phyloP scores from a whole-genome alignment of 2,888 invertebrate species.

The Ellobium chinense region DNA sequence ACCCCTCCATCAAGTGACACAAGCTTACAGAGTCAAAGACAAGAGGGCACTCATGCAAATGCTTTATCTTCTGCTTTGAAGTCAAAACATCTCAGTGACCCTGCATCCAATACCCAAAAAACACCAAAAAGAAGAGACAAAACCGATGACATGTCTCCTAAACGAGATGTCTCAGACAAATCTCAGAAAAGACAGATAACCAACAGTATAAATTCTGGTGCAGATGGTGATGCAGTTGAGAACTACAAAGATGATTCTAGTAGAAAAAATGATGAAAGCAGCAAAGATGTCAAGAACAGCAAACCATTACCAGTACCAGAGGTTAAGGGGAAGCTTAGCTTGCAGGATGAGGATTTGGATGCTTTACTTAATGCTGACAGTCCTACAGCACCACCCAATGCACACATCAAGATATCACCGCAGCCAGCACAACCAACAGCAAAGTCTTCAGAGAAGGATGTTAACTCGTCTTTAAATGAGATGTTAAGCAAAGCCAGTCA shows the following conservation, averaged over 20 bases:
- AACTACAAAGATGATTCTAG: too few relatives aligned
- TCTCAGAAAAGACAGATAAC: too few relatives aligned
- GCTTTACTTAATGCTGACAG: conserved; percentile 19
- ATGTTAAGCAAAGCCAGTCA: neutral
- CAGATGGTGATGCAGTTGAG: too few relatives aligned
- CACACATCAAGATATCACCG: neutral
- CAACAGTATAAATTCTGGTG: too few relatives aligned
- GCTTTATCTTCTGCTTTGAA: neutral
- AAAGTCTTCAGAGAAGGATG: too few relatives aligned
- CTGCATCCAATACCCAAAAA: too few relatives aligned
- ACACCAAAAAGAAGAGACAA: too few relatives aligned
- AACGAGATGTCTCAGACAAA: neutral
- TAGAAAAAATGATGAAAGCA: too few relatives aligned
- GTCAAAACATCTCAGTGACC: neutral
- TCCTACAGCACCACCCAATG: neutral
- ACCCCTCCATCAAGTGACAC: neutral
- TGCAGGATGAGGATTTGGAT: conserved; percentile 36
- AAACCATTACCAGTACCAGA: too few relatives aligned
- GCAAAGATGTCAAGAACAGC: too few relatives aligned
- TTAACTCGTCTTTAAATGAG: neutral
- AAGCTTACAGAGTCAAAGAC: neutral
- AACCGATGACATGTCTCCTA: too few relatives aligned
- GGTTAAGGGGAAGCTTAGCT: too few relatives aligned
- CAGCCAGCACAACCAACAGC: neutral
- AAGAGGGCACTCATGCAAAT: neutral